Evolutionary conservation across 2,113 vertebrate genomes (phyloP), one percentile per base, ranked within the genome.

Genomic region (Phyllostomus hastatus): DNA sequence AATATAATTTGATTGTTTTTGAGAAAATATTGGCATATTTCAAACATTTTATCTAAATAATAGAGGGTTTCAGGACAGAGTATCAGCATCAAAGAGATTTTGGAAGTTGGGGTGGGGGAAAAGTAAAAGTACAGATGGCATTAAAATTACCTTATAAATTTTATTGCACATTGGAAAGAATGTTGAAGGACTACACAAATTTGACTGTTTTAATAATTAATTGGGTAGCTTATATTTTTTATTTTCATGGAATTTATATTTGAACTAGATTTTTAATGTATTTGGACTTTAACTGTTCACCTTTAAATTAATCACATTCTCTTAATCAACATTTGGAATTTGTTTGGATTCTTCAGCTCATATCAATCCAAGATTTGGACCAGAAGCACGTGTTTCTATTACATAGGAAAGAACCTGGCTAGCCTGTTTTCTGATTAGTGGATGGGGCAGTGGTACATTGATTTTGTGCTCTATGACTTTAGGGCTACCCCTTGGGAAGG

Each of bases 121-220:
- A 94, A 88, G 76, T 59, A 76, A 84, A 89, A 95, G 64, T 90
- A 66, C 83, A 90, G 61, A 80, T 83, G 35, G 64, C 48, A 50
- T 67, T 96, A 93, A 93, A 50, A 88, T 89, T 82, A 69, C 7
- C 5, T 43, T 66, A 84, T 95, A 93, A 90, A 90, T 84, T 94
- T 95, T 96, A 72, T 79, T 93, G 16, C 85, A 93, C 50, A 43
- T 79, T 95, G 86, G 92, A 97, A 96, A 90, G 57, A 92, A 96
- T 90, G 41, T 93, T 93, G 46, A 96, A 80, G 89, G 54, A 26
- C 54, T 95, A 41, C 7, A 48, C n/a, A 90, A 41, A 61, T 57
- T 76, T 87, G 70, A 95, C 90, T 90, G 72, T 84, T 91, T 90
- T 95, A 95, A 92, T 92, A 82, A 95, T 94, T 95, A 90, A 72